Percentiles rank a stretch among this genome's conserved stretches.
Conservation (phyloP, 2,113 vertebrate species). For the Puffinus mauretanicus region DNA sequence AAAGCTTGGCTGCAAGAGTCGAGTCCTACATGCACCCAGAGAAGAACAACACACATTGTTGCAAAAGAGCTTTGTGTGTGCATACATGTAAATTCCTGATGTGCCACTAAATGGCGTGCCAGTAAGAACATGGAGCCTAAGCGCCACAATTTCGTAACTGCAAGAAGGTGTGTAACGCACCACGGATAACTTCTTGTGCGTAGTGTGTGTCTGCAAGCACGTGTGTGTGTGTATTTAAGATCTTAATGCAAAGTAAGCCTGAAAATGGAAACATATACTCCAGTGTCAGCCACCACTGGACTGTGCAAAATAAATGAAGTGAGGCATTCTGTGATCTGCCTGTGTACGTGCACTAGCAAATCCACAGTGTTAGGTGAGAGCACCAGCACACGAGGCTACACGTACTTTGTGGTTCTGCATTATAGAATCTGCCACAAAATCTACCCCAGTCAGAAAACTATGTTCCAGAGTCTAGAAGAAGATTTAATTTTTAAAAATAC, state of each 20-base stretch:
- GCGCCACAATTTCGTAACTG: fast-evolving
- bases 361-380: background rate
- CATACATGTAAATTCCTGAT: background rate
- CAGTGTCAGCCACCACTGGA: background rate
- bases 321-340: background rate
- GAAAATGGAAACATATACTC: background rate
- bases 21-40: background rate
- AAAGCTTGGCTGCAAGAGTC: background rate
- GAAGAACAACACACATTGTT: background rate
- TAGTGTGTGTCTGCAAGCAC: fast-evolving
- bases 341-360: background rate
- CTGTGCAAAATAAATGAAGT: background rate
- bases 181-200: background rate
- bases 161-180: background rate
- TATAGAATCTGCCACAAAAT: background rate
- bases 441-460: background rate
- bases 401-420: background rate
- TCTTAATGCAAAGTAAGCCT: background rate
- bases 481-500: background rate
- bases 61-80: background rate
- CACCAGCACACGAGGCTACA: background rate
- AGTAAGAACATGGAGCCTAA: background rate
- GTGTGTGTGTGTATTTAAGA: background rate
- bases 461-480: background rate
- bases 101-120: background rate